phyloP scores from a whole-genome alignment of 2,113 vertebrate genomes.

The Ochotona princeps region DNA sequence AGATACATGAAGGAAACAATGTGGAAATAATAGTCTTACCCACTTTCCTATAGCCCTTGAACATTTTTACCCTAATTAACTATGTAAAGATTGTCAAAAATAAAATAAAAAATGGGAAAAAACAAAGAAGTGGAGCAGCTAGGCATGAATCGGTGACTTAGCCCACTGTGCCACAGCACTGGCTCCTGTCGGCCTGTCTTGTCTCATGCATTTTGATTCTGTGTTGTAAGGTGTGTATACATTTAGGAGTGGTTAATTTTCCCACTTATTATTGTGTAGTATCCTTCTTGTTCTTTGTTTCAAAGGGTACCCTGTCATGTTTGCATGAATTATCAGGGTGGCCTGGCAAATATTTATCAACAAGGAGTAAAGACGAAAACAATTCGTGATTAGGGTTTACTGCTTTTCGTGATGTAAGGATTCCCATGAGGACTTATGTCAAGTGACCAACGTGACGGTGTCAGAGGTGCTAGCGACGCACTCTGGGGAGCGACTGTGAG shows the following conservation, averaged over 20 bases:
- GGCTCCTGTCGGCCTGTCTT: neutral
- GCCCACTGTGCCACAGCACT: too few relatives aligned
- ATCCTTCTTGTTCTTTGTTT: neutral
- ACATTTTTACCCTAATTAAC: too few relatives aligned
- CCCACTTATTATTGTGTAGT: neutral
- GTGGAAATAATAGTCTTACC: too few relatives aligned
- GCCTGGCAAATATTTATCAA: neutral
- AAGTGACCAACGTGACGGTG: neutral
- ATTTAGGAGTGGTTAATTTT: neutral
- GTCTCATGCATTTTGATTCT: neutral
- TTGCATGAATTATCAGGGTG: neutral
- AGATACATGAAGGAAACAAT: too few relatives aligned
- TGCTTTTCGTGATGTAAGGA: neutral
- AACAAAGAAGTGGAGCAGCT: too few relatives aligned
- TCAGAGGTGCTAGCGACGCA: neutral
- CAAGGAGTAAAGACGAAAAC: neutral
- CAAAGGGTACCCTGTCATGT: neutral
- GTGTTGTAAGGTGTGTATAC: neutral
- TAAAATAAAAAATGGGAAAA: too few relatives aligned
- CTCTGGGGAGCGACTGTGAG: neutral
- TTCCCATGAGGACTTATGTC: neutral
- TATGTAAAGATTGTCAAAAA: too few relatives aligned
- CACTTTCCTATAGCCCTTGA: too few relatives aligned
- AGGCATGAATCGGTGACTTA: too few relatives aligned
- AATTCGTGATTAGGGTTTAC: neutral